Evolutionary conservation across 2,888 invertebrate genomes (phyloP).

Genomic region (Aphodius sticticus): DNA sequence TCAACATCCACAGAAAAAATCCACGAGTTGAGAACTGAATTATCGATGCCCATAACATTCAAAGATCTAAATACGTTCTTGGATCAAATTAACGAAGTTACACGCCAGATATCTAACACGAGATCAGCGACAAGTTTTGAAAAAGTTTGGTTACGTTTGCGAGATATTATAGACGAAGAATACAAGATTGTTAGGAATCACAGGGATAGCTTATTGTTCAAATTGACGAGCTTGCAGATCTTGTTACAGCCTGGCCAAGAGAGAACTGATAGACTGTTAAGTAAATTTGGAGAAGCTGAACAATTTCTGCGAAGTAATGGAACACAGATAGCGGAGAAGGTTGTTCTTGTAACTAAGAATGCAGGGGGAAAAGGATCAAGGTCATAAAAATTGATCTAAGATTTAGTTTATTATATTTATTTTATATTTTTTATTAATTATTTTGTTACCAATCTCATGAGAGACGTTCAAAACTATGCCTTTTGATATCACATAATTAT

Average conservation of each 20-base stretch:
- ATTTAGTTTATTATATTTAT: no score
- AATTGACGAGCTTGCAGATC: slow-evolving; percentile 33
- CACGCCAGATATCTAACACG: slow-evolving; percentile 26
- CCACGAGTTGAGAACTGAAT: slow-evolving; percentile 22
- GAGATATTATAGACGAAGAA: slow-evolving; percentile 32
- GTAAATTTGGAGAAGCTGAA: slow-evolving; percentile 17
- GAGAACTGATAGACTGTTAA: slow-evolving; percentile 19
- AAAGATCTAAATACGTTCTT: slow-evolving; percentile 30
- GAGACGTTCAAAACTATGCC: no score
- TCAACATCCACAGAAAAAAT: slow-evolving; percentile 23
- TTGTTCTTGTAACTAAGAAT: no score
- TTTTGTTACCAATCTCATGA: no score
- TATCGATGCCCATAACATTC: slow-evolving; percentile 29
- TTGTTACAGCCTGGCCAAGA: slow-evolving; percentile 27
- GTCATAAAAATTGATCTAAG: no score
- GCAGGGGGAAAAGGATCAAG: no score
- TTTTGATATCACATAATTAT: no score
- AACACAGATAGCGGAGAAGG: slow-evolving; percentile 24
- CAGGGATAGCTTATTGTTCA: slow-evolving; percentile 31
- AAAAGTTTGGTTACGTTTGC: slow-evolving; percentile 19
- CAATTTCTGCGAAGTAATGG: slow-evolving; percentile 20
- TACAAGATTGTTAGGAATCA: slow-evolving; percentile 27
- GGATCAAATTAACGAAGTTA: slow-evolving; percentile 25
- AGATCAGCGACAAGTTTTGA: slow-evolving; percentile 29
- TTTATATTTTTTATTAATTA: no score